Evolutionary conservation across 2,888 invertebrate genomes (phyloP), one percentile per base, ranked within the genome.

Genomic region (Phengaris alcon): DNA sequence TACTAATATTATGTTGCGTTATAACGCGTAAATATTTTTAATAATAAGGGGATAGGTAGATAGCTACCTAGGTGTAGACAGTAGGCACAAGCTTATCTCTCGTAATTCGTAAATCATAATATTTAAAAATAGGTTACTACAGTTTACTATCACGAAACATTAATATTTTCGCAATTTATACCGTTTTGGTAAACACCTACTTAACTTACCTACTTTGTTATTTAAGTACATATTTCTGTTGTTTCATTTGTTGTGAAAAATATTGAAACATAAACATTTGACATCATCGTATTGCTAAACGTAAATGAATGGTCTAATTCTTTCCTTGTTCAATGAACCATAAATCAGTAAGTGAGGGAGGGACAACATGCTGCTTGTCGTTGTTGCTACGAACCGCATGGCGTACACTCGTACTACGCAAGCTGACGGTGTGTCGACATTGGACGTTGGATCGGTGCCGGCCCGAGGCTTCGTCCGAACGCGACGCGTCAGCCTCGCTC

Each of bases 391-490:
- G 80, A 84, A 87, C 85, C 87, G 87, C 89, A 86, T 90, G 89
- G 89, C 88, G 88, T 89, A 87, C 84, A 84, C 86, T 89, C 89
- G 92, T 93, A 92, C 90, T 93, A 93, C 93, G 91, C 92, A 93
- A 93, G 91, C 87, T 89, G 91, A 88, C 89, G 87, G 90, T 92
- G 92, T 93, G 92, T 93, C 93, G 93, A 93, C 93, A 93, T 93
- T 93, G 93, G 92, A 92, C 92, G 90, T 93, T 92, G 91, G 90
- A 84, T 91, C 90, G 89, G 88, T 87, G 90, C 89, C 88, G 90
- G 88, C 85, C 86, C 90, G 89, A 90, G 89, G 91, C 86, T 88
- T 87, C 86, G 84, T 84, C 84, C 87, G 85, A 87, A 85, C 84
- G 85, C 80, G 80, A 64, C 82, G 82, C 81, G 82, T 82, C 83